Percentiles rank a stretch among this genome's conserved stretches.
phyloP scores from a whole-genome alignment of 2,888 invertebrate species.

The Chaitophorus viminalis region DNA sequence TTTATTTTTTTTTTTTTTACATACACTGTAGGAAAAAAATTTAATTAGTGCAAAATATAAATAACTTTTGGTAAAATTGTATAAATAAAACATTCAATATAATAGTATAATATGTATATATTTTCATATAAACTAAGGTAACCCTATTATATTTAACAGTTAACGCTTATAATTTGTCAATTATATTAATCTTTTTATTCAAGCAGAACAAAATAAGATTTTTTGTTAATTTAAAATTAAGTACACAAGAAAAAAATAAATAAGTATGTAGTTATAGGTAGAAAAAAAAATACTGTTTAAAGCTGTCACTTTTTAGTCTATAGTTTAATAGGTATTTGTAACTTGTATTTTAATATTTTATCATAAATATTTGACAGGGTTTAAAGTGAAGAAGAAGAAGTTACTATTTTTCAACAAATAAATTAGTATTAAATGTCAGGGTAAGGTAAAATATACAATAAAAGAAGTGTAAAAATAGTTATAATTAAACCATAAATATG shows the following conservation, averaged over 20 bases:
- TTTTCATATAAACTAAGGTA: constrained; percentile 27
- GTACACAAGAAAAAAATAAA: constrained; percentile 39
- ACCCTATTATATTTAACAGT: constrained; percentile 25
- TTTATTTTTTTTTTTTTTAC: constrained; percentile 40
- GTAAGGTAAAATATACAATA: background rate
- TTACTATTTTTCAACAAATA: background rate
- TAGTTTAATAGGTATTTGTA: background rate
- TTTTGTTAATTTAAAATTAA: constrained; percentile 45
- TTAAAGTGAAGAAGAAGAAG: constrained; percentile 26
- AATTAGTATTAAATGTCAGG: background rate
- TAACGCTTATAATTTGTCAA: constrained; percentile 9
- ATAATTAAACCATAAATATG: constrained; percentile 5
- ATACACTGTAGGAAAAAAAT: constrained; percentile 32
- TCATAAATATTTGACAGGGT: background rate
- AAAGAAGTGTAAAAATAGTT: background rate
- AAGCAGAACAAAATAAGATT: constrained; percentile 45
- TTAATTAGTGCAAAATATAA: constrained; percentile 55
- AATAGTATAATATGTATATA: constrained; percentile 12
- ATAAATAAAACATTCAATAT: constrained; percentile 40
- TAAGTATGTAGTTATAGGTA: constrained; percentile 22
- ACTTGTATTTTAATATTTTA: background rate
- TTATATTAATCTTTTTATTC: constrained; percentile 54
- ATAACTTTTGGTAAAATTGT: constrained; percentile 53
- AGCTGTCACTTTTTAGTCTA: background rate
- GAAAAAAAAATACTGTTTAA: constrained; percentile 30